These are phyloP conservation scores for mouse (Mus musculus) DNA, from an alignment of 2,113 vertebrate species.

Conservation along the genomic window DNA sequence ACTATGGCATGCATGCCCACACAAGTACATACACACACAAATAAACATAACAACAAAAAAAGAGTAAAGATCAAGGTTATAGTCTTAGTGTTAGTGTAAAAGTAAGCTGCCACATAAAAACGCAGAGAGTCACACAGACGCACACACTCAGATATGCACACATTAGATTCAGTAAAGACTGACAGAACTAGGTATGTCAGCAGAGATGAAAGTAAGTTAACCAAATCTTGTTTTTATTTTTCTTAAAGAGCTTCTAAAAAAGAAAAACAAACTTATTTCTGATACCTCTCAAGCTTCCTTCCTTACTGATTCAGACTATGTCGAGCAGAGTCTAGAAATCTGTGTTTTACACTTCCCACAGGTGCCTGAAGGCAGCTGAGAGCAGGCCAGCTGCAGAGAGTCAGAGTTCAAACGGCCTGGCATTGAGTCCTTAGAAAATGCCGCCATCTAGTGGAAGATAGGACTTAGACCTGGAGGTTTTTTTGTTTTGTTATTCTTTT, in stretches of 20 bases:
- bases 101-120: neutral
- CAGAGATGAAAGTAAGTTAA: neutral
- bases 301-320: neutral
- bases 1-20: neutral
- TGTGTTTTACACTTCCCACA: conserved; percentile 26
- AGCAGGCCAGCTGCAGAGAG: neutral
- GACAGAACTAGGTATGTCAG: neutral
- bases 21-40: neutral
- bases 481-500: neutral
- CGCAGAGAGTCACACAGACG: neutral
- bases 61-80: conserved; percentile 4
- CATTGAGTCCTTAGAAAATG: neutral
- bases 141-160: neutral
- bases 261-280: neutral
- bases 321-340: neutral
- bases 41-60: neutral
- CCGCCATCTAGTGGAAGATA: conserved; percentile 71
- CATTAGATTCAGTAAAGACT: neutral
- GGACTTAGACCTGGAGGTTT: neutral
- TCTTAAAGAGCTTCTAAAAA: conserved; percentile 31
- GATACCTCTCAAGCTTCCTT: neutral
- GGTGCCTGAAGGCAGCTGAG: neutral
- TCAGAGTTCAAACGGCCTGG: neutral
- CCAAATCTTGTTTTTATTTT: conserved; percentile 56
- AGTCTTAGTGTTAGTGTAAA: conserved; percentile 11